phyloP scores from a whole-genome alignment of 1,140 invertebrate species.

The Physella acuta region DNA sequence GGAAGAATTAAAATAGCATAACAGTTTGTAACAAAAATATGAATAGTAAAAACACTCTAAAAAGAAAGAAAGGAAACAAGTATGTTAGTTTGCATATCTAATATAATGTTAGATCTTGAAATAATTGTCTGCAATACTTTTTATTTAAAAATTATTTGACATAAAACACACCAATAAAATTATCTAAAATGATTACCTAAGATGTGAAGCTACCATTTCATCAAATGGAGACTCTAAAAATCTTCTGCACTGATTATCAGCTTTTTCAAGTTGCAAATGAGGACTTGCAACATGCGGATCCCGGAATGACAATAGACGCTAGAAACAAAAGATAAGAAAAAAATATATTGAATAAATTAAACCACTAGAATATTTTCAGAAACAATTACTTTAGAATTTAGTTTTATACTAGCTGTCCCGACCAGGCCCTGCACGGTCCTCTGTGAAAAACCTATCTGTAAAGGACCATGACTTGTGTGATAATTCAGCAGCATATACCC shows the following conservation, averaged over 20 bases:
- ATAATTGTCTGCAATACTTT: neutral
- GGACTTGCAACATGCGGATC: constrained; percentile 74
- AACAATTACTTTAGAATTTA: too few species aligned
- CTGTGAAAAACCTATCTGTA: too few species aligned
- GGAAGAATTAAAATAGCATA: too few species aligned
- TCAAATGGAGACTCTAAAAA: constrained; percentile 75
- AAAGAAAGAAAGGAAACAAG: constrained; percentile 12
- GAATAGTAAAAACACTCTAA: neutral
- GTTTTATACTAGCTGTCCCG: too few species aligned
- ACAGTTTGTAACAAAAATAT: too few species aligned
- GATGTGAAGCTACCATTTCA: constrained; percentile 77
- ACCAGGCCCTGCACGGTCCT: too few species aligned
- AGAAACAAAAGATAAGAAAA: constrained; percentile 20
- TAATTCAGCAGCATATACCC: too few species aligned
- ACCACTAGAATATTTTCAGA: too few species aligned
- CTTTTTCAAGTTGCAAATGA: constrained; percentile 69
- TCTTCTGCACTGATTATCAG: constrained; percentile 70
- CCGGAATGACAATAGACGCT: constrained; percentile 74
- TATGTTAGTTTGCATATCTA: neutral
- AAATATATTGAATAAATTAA: too few species aligned
- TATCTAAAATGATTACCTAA: constrained; percentile 67
- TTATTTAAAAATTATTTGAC: too few species aligned
- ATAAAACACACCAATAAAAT: too few species aligned
- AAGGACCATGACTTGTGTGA: too few species aligned
- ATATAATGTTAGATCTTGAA: neutral